These are phyloP conservation scores for Macrotis lagotis DNA, from an alignment of 2,113 vertebrate genomes.

Conservation along the genomic window DNA sequence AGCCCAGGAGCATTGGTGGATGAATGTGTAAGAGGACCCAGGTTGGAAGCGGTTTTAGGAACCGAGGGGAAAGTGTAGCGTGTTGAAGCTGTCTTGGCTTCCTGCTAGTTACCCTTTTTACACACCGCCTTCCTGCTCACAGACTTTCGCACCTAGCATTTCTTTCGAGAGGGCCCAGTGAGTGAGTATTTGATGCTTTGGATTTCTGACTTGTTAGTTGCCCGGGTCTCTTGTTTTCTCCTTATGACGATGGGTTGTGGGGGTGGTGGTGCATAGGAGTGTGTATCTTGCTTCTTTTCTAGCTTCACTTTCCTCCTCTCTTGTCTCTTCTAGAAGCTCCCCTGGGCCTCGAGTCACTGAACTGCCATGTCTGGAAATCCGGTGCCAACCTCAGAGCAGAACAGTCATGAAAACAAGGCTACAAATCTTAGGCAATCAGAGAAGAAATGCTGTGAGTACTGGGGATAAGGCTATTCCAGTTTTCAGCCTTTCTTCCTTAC, in stretches of 20 bases:
- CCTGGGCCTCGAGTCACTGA: slow-evolving; percentile 14
- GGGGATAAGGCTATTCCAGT: background rate
- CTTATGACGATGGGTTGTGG: background rate
- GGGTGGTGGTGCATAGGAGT: background rate
- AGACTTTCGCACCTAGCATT: background rate
- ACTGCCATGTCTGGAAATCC: slow-evolving; percentile 77
- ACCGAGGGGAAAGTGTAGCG: background rate
- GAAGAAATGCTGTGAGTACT: slow-evolving; percentile 87
- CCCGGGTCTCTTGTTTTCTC: background rate
- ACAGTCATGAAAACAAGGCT: slow-evolving; percentile 65
- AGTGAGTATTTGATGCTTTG: background rate
- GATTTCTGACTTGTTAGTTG: slow-evolving; percentile 13
- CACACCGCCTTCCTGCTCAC: background rate
- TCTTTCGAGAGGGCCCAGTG: background rate
- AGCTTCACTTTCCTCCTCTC: background rate
- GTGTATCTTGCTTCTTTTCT: background rate
- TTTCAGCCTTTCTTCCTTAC: background rate
- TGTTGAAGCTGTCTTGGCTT: background rate
- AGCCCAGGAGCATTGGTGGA: background rate
- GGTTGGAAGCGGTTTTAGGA: background rate
- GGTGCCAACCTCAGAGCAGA: slow-evolving; percentile 50
- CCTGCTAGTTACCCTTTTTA: background rate
- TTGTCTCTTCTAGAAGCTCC: slow-evolving; percentile 44
- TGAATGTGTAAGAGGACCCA: background rate
- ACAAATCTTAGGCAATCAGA: slow-evolving; percentile 75